These are phyloP conservation scores for Propithecus deckenii DNA, from an alignment of 2,797 vertebrate species.

Conservation along the genomic window DNA sequence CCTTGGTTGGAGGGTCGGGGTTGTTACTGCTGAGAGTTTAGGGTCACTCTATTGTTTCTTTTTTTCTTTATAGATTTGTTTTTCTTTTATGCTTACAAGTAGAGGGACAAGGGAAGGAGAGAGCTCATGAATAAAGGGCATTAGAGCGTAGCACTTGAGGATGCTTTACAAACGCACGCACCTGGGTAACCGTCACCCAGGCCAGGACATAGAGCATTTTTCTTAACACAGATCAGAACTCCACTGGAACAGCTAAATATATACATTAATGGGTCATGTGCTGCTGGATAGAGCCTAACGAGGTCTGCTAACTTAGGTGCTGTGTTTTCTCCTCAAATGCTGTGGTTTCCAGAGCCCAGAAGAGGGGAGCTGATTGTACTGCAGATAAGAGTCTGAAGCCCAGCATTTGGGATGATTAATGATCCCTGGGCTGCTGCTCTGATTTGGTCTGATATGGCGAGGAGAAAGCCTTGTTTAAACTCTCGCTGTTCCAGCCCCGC, in stretches of 20 bases:
- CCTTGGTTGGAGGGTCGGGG: not conserved
- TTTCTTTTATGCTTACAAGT: not conserved
- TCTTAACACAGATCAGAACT: not conserved
- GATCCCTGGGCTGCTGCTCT: not conserved
- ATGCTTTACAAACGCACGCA: not conserved
- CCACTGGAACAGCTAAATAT: not conserved
- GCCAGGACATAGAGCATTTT: not conserved
- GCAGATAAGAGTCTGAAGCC: conserved; percentile 47
- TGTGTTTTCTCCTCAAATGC: conserved; percentile 18
- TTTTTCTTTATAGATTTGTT: not conserved
- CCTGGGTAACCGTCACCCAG: not conserved
- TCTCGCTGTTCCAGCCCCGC: not conserved
- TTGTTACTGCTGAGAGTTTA: not conserved
- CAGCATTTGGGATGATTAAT: conserved; percentile 53
- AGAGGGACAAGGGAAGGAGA: not conserved
- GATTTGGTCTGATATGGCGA: not conserved
- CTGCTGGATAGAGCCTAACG: not conserved
- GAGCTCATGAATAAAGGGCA: not conserved
- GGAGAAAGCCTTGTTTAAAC: conserved; percentile 35
- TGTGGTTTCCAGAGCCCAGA: conserved; percentile 62
- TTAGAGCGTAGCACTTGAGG: not conserved
- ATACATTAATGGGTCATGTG: not conserved
- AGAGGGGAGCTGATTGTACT: not conserved
- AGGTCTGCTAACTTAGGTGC: conserved; percentile 22
- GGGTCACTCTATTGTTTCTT: not conserved